These are phyloP conservation scores for Chrysolina americana DNA, from an alignment of 2,888 invertebrate genomes.

Conservation along the genomic window DNA sequence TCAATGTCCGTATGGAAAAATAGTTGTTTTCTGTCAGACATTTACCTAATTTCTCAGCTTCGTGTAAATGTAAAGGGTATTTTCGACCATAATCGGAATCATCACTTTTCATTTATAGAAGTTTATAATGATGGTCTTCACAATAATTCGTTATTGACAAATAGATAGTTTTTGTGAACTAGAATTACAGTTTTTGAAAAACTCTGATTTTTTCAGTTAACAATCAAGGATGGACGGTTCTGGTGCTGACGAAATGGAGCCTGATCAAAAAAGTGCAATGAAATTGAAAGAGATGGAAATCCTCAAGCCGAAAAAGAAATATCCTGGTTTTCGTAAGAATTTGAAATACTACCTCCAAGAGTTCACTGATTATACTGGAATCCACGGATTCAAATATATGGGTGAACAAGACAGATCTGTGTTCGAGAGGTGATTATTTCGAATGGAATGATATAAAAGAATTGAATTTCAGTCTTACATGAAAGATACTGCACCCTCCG, in stretches of 20 bases:
- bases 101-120: too few relatives aligned
- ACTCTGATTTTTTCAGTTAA: not conserved
- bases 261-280: not conserved
- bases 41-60: too few relatives aligned
- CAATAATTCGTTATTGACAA: too few relatives aligned
- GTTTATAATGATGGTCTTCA: too few relatives aligned
- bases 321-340: conserved; percentile 62
- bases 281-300: conserved; percentile 24
- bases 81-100: too few relatives aligned
- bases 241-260: not conserved
- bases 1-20: too few relatives aligned
- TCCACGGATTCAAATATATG: conserved; percentile 68
- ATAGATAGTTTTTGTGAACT: too few relatives aligned
- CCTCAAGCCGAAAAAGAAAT: conserved; percentile 54
- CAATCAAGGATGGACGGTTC: not conserved
- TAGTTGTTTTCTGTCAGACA: too few relatives aligned
- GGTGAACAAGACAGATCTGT: conserved; percentile 64
- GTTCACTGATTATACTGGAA: conserved; percentile 64
- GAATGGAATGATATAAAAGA: not conserved
- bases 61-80: too few relatives aligned
- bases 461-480: not conserved
- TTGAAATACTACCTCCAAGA: conserved; percentile 62
- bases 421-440: conserved; percentile 64
- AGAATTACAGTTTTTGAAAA: too few relatives aligned
- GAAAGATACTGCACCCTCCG: too few relatives aligned